phyloP scores from a whole-genome alignment of 2,888 invertebrate genomes.

The Ecliptopera silaceata region DNA sequence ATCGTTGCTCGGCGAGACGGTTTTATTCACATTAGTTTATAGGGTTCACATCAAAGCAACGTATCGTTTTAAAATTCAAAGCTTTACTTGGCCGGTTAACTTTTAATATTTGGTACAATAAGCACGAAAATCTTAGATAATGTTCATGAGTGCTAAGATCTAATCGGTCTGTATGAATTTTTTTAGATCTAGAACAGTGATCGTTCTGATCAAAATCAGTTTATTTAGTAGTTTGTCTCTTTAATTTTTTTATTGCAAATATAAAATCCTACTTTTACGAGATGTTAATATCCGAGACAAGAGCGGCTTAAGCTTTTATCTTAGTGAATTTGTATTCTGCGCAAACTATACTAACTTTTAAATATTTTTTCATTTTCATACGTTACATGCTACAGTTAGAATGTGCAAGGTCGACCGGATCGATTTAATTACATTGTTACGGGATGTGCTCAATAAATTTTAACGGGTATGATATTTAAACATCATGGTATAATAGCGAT shows the following conservation, averaged over 20 bases:
- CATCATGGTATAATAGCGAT: slow-evolving; percentile 56
- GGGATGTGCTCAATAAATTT: slow-evolving; percentile 58
- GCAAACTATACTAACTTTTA: slow-evolving; percentile 40
- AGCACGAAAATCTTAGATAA: slow-evolving; percentile 30
- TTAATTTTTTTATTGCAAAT: not conserved
- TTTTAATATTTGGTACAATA: slow-evolving; percentile 7
- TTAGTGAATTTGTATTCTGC: slow-evolving; percentile 48
- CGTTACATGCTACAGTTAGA: slow-evolving; percentile 51
- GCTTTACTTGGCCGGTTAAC: not conserved
- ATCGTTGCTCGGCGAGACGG: slow-evolving; percentile 59
- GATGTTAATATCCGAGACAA: not conserved
- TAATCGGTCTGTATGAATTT: not conserved
- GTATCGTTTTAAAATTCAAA: slow-evolving; percentile 12
- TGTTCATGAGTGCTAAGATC: slow-evolving; percentile 52
- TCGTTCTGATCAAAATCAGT: slow-evolving; percentile 1
- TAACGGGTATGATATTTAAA: slow-evolving; percentile 55
- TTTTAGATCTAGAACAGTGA: slow-evolving; percentile 13
- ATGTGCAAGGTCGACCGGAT: slow-evolving; percentile 53
- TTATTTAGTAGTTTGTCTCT: not conserved
- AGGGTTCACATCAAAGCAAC: slow-evolving; percentile 2
- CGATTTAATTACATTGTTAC: slow-evolving; percentile 67
- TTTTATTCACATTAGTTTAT: slow-evolving; percentile 56
- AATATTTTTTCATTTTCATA: slow-evolving; percentile 17
- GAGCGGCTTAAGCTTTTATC: slow-evolving; percentile 37
- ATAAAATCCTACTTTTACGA: not conserved